Percentiles rank a stretch among this genome's conserved stretches.
phyloP scores from a whole-genome alignment of 35 echinoderm and acorn worm genomes.

The Heliocidaris erythrogramma region DNA sequence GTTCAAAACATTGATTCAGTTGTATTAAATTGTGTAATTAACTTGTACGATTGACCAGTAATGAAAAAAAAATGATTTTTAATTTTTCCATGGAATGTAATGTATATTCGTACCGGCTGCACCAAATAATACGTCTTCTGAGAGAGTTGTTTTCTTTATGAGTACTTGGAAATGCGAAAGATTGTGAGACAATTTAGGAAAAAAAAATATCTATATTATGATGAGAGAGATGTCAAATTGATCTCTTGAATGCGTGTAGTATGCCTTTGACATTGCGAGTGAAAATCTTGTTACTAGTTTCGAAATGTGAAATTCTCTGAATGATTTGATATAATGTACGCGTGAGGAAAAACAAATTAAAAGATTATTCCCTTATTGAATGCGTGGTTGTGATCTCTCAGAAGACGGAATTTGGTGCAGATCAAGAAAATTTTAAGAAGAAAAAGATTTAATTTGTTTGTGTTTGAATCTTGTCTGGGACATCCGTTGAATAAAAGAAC shows the following conservation, averaged over 20 bases:
- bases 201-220: background rate
- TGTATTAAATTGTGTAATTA: slow-evolving; percentile 39
- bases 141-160: background rate
- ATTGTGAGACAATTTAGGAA: background rate
- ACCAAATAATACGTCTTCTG: slow-evolving; percentile 43
- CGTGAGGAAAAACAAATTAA: background rate
- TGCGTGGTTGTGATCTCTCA: background rate
- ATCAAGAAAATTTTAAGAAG: background rate
- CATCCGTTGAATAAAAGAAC: slow-evolving; percentile 21
- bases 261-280: background rate
- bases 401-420: slow-evolving; percentile 25
- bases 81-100: slow-evolving; percentile 22
- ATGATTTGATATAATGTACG: background rate
- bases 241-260: slow-evolving; percentile 10
- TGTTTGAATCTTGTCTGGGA: slow-evolving; percentile 22
- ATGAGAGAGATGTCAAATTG: background rate
- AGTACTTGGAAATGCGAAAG: slow-evolving; percentile 28
- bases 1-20: slow-evolving; percentile 46
- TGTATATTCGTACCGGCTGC: slow-evolving; percentile 47
- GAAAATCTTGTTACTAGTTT: background rate
- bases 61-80: slow-evolving; percentile 31
- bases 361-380: background rate
- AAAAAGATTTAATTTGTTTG: slow-evolving; percentile 21
- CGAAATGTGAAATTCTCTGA: background rate
- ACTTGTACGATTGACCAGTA: background rate